Base-by-base conservation (phyloP, 2,888 invertebrate species). In the Argynnis bischoffii region DNA sequence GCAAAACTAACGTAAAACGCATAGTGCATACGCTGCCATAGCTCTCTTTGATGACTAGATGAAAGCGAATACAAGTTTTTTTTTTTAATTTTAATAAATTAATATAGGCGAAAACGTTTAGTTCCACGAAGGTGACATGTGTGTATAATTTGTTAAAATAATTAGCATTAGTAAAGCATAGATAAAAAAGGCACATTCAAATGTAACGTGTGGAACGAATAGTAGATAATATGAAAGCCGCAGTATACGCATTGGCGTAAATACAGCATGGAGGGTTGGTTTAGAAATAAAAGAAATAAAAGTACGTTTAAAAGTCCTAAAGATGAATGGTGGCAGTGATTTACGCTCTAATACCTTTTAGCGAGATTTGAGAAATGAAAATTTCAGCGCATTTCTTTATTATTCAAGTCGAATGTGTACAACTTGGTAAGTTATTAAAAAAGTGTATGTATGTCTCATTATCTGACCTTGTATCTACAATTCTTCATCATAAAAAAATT, bases 161-260 rank as follows among this genome's bases (percentile, higher is more conserved):
- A 57, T 15, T 41, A 15, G 6, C 21, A 47, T 18, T 18, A 41
- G 46, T 15, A 3, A n/a, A 57, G 26, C 11, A 0, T 14, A 16
- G 1, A 14, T 18, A 13, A 5, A 48, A 48, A 48, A 26, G 26
- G 47, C 16, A 48, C 26, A 48, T 31, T 41, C 2, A 48, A 48
- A 31, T 48, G 48, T n/a, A n/a, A 26, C 47, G 26, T 2, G n/a
- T 59, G 47, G 48, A 48, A 48, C 48, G 16, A 31, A 6, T 21
- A 21, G 0, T 26, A 26, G 26, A 26, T 26, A 26, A 26, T 26
- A 21, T 59, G 15, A 26, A 59, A 48, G 14, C 48, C 31, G 59
- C 59, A 59, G 48, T 59, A 16, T 48, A 59, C 59, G 59, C 59
- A 59, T 48, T 64, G 16, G 47, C 31, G 48, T 55, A 47, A 47